Base-by-base conservation (phyloP, 2,888 invertebrate genomes). In the Chrysomela aeneicollis region DNA sequence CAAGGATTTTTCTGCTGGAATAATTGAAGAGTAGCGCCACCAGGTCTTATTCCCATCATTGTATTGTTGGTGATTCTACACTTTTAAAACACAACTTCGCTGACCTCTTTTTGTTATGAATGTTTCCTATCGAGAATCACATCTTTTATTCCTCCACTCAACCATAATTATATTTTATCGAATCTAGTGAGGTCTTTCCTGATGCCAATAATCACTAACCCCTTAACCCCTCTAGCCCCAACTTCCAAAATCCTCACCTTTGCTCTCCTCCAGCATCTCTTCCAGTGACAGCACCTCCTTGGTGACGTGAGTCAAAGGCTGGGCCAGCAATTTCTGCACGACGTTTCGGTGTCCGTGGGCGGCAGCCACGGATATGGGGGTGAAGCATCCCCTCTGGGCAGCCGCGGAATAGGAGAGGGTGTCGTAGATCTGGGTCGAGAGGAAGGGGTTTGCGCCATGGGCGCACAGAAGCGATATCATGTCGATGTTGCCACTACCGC, bases 221-320 rank as follows among this genome's bases (percentile, higher is more conserved):
- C n/a, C n/a, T n/a, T n/a, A n/a, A n/a, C n/a, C n/a, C n/a, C n/a
- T n/a, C n/a, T n/a, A n/a, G n/a, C n/a, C n/a, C n/a, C n/a, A n/a
- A n/a, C n/a, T n/a, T n/a, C n/a, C n/a, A n/a, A n/a, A n/a, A 10
- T 12, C 42, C 3, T 42, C 12, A 15, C 10, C 42, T 8, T 57
- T 90, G 49, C 94, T 94, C 83, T 95, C 95, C 0, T 95, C 95
- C 47, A 95, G 86, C 83, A 94, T 95, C 82, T 95, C 95, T 80
- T 95, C 95, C 60, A 95, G 84, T 0, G 94, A 94, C 26, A 95
- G 84, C 26, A 94, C 92, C 69, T 94, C 93, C 76, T 88, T 86
- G 71, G 82, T 89, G 71, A 89, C 84, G 69, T 87, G 89, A 71
- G 85, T 87, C 57, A 90, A 84, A 0, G 92, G 91, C 78, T 92